Percentiles rank a stretch among this genome's conserved stretches.
Evolutionary conservation across 2,888 invertebrate species (phyloP).

Genomic region (Chrysodeixis includens): DNA sequence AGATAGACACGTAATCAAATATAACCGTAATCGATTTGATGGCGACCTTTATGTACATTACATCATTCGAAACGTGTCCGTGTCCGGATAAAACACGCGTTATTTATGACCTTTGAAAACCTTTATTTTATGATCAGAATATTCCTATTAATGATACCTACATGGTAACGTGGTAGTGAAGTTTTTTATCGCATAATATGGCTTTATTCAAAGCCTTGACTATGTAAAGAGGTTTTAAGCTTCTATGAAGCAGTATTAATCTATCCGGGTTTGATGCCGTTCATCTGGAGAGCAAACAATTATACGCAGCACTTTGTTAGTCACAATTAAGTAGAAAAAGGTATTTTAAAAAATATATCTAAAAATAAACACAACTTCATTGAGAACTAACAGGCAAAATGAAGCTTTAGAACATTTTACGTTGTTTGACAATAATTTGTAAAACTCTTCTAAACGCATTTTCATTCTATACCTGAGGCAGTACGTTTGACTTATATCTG

Average conservation of each 20-base stretch:
- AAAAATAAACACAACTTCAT: too few species aligned
- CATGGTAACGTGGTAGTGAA: too few species aligned
- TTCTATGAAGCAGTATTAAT: background rate
- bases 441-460: background rate
- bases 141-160: background rate
- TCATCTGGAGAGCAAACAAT: background rate
- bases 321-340: background rate
- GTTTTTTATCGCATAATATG: too few species aligned
- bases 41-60: slow-evolving; percentile 1
- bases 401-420: too few species aligned
- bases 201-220: background rate
- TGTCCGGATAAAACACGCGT: background rate
- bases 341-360: background rate
- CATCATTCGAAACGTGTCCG: background rate
- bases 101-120: slow-evolving; percentile 2
- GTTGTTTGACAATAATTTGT: too few species aligned
- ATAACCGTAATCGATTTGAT: slow-evolving; percentile 29
- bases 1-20: slow-evolving; percentile 41
- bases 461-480: background rate
- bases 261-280: slow-evolving; percentile 3
- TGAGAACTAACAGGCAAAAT: too few species aligned
- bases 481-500: background rate
- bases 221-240: slow-evolving; percentile 1
- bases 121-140: background rate
- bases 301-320: too few species aligned